Percentiles rank a stretch among this genome's conserved stretches.
Conservation (phyloP, 1,140 invertebrate species). For the Papilio aristodemus region DNA sequence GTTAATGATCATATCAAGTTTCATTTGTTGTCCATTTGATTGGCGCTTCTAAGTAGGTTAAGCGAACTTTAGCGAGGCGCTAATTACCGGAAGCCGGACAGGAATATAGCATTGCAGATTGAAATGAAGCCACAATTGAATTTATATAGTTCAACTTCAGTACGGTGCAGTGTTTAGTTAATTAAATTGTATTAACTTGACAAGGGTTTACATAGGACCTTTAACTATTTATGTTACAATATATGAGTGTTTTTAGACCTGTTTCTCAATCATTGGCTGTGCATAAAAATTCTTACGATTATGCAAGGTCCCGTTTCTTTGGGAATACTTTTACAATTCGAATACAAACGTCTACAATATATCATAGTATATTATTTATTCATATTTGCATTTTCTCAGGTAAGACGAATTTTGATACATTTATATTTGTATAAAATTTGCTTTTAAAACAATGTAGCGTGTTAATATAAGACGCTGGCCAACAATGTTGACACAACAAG, state of each 20-base stretch:
- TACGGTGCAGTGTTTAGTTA: neutral
- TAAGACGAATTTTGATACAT: neutral
- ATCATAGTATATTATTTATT: no score
- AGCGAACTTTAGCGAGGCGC: slow-evolving; percentile 2
- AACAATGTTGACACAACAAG: slow-evolving; percentile 23
- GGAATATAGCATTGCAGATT: neutral
- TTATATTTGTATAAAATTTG: neutral
- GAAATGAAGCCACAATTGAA: slow-evolving; percentile 2
- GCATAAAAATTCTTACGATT: no score
- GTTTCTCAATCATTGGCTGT: no score
- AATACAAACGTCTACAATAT: no score
- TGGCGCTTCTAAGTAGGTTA: neutral
- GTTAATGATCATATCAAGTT: slow-evolving; percentile 1
- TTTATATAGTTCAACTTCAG: slow-evolving; percentile 3
- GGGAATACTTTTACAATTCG: no score
- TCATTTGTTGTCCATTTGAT: slow-evolving; percentile 8
- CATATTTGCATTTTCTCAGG: no score
- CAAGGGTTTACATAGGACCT: neutral
- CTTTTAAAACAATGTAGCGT: neutral
- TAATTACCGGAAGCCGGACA: slow-evolving; percentile 20
- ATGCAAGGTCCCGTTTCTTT: no score
- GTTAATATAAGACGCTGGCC: neutral
- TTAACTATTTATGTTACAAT: no score
- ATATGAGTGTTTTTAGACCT: no score
- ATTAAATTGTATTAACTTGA: neutral